Evolutionary conservation across 2,113 vertebrate species (phyloP).

Genomic region (Hemichromis elongatus): DNA sequence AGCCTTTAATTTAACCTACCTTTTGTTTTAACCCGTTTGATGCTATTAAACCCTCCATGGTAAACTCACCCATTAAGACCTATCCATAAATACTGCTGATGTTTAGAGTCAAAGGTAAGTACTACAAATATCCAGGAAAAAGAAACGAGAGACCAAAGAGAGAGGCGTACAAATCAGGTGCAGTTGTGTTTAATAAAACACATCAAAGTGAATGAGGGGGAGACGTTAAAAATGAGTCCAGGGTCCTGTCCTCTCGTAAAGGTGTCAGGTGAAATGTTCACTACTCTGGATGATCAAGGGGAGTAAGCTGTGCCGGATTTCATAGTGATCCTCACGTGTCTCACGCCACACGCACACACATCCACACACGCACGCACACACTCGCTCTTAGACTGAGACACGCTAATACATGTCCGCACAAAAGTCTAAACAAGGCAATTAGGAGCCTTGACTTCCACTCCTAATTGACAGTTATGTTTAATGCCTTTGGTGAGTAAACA

Average conservation of each 20-base stretch:
- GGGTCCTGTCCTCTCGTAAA: constrained; percentile 73
- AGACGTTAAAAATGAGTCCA: constrained; percentile 46
- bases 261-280: constrained; percentile 71
- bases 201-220: constrained; percentile 62
- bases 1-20: background rate
- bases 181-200: constrained; percentile 69
- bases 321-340: background rate
- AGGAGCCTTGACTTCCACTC: constrained; percentile 51
- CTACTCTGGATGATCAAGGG: constrained; percentile 66
- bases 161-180: constrained; percentile 48
- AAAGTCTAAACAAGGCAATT: constrained; percentile 57
- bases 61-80: constrained; percentile 30
- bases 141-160: constrained; percentile 29
- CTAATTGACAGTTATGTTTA: constrained; percentile 68
- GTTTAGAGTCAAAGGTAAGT: constrained; percentile 18
- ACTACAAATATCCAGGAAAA: constrained; percentile 16
- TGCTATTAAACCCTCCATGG: background rate
- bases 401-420: constrained; percentile 47
- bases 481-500: constrained; percentile 61
- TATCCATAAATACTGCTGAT: constrained; percentile 31
- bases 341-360: background rate
- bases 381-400: constrained; percentile 39
- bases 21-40: background rate
- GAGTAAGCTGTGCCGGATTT: constrained; percentile 6
- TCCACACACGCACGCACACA: background rate